A percentile compares a stretch with the other conserved stretches of the same genome.
Conservation (phyloP, 2,113 vertebrate genomes). For the Nycticorax nycticorax region DNA sequence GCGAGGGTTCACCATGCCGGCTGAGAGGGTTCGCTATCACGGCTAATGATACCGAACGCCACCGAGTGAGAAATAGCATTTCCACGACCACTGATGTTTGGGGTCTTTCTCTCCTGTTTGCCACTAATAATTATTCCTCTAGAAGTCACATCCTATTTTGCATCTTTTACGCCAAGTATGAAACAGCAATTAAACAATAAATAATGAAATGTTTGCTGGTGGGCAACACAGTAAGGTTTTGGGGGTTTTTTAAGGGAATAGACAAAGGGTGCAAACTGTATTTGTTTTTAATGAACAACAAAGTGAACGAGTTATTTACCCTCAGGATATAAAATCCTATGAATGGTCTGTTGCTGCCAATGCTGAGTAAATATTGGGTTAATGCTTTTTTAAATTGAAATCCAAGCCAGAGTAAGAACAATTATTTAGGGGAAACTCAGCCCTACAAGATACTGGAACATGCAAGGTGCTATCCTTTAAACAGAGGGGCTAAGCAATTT, state of each 20-base stretch:
- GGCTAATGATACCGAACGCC: not conserved
- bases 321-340: not conserved
- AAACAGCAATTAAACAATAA: conserved; percentile 46
- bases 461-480: not conserved
- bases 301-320: not conserved
- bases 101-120: not conserved
- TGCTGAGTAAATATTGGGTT: not conserved
- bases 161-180: not conserved
- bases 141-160: not conserved
- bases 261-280: not conserved
- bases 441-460: not conserved
- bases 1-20: not conserved
- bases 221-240: not conserved
- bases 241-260: not conserved
- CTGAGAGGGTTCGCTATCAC: not conserved
- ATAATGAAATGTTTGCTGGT: not conserved
- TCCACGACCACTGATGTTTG: not conserved
- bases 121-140: not conserved
- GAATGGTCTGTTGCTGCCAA: not conserved
- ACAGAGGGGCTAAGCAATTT: not conserved
- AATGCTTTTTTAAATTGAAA: not conserved
- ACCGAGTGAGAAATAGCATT: not conserved
- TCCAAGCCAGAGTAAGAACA: not conserved
- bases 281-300: conserved; percentile 34
- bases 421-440: not conserved